These are phyloP conservation scores for Pyrrhosoma nymphula DNA, from an alignment of 2,888 invertebrate genomes.

Conservation along the genomic window DNA sequence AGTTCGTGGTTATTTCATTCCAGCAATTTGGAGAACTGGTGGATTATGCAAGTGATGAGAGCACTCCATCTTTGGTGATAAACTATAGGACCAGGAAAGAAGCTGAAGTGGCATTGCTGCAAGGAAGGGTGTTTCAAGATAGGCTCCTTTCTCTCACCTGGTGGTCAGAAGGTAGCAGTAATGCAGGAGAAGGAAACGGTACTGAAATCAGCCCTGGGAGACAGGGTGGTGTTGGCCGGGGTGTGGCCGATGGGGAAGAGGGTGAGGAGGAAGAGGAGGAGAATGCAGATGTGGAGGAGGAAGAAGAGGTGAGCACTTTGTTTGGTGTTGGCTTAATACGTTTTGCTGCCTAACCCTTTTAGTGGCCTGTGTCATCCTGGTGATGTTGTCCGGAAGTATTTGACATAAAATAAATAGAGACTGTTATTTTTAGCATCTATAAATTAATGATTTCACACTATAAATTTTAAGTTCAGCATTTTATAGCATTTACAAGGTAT, in stretches of 20 bases:
- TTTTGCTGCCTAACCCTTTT: no score
- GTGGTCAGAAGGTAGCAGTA: slow-evolving; percentile 71
- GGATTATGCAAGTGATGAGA: slow-evolving; percentile 87
- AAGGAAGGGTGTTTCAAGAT: slow-evolving; percentile 88
- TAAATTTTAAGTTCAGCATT: no score
- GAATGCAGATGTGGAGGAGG: slow-evolving; percentile 76
- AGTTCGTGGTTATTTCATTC: background rate
- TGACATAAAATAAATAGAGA: no score
- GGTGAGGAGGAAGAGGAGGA: slow-evolving; percentile 78
- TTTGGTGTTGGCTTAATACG: no score
- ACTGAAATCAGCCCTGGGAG: slow-evolving; percentile 53
- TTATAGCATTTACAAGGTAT: no score
- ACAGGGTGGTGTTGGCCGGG: slow-evolving; percentile 71
- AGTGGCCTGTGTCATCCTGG: no score
- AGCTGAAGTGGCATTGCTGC: slow-evolving; percentile 88
- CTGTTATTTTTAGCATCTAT: no score
- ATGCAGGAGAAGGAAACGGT: slow-evolving; percentile 52
- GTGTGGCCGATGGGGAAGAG: slow-evolving; percentile 77
- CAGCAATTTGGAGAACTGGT: slow-evolving; percentile 94
- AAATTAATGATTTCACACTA: no score
- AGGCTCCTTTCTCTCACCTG: slow-evolving; percentile 79
- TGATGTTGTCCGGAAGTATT: no score
- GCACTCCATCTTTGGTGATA: slow-evolving; percentile 87
- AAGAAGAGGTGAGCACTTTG: slow-evolving; percentile 76
- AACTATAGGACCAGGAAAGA: slow-evolving; percentile 88